Conservation (phyloP, 2,113 vertebrate genomes). For the Buteo buteo region DNA sequence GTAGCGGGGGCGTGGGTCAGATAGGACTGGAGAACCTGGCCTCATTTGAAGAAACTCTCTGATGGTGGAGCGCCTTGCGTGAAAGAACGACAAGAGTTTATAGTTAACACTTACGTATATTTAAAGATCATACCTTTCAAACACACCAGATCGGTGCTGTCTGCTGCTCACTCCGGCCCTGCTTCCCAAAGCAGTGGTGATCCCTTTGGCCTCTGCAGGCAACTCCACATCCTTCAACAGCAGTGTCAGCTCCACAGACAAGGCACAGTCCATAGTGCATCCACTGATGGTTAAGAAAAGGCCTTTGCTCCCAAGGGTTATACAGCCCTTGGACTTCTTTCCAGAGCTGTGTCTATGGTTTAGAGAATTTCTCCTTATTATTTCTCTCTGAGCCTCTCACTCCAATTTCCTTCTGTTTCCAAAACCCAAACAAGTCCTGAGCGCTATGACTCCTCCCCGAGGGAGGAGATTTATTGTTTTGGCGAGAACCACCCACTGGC, state of each 20-base stretch:
- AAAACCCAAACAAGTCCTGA: background rate
- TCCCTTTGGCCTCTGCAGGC: background rate
- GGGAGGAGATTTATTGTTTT: conserved; percentile 39
- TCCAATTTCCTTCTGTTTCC: background rate
- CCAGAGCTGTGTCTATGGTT: background rate
- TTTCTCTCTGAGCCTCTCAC: background rate
- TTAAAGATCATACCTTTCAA: conserved; percentile 24
- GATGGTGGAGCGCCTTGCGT: background rate
- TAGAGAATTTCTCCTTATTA: background rate
- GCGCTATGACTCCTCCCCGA: background rate
- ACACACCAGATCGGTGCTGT: background rate
- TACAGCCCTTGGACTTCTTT: background rate
- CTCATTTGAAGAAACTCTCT: background rate
- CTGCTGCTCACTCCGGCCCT: background rate
- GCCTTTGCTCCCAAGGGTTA: background rate
- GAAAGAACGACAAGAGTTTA: background rate
- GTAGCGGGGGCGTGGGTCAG: background rate
- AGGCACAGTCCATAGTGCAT: background rate
- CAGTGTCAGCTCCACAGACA: background rate
- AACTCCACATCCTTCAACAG: background rate
- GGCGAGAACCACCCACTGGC: conserved; percentile 11
- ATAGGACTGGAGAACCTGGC: background rate
- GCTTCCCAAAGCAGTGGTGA: background rate
- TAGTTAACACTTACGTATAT: background rate
- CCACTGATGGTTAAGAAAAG: background rate